These are phyloP conservation scores for Cuculus canorus DNA, from an alignment of 2,797 vertebrate genomes.

Conservation along the genomic window DNA sequence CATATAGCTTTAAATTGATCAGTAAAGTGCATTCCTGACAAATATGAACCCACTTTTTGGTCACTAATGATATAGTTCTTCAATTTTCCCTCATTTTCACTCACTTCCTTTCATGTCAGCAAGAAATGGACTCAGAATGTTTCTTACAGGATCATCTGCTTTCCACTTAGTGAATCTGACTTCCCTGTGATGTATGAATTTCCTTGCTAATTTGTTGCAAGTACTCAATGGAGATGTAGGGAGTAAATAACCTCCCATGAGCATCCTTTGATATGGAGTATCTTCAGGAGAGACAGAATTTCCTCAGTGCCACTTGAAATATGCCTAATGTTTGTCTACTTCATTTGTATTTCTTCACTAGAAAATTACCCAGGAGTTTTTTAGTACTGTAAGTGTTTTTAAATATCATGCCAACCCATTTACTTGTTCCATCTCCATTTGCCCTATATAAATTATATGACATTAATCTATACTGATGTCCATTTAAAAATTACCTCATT, in stretches of 20 bases:
- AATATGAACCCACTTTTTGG: background rate
- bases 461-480: background rate
- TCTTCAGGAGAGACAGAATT: background rate
- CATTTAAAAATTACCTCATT: background rate
- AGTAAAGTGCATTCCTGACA: background rate
- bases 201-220: conserved; percentile 22
- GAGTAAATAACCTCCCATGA: conserved; percentile 10
- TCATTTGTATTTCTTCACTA: background rate
- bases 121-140: background rate
- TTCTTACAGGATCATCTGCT: background rate
- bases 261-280: background rate
- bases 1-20: background rate
- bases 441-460: background rate
- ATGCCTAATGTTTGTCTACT: background rate
- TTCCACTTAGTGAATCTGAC: background rate
- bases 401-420: background rate
- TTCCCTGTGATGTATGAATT: background rate
- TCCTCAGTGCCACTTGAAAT: background rate
- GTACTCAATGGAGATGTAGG: background rate
- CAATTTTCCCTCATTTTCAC: background rate
- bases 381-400: background rate
- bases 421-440: background rate
- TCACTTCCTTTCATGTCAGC: background rate
- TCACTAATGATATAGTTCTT: background rate
- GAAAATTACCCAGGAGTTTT: background rate